A percentile compares a stretch with the other conserved stretches of the same genome.
These are phyloP conservation scores for Oenanthe melanoleuca DNA, from an alignment of 2,113 vertebrate genomes.

Conservation along the genomic window DNA sequence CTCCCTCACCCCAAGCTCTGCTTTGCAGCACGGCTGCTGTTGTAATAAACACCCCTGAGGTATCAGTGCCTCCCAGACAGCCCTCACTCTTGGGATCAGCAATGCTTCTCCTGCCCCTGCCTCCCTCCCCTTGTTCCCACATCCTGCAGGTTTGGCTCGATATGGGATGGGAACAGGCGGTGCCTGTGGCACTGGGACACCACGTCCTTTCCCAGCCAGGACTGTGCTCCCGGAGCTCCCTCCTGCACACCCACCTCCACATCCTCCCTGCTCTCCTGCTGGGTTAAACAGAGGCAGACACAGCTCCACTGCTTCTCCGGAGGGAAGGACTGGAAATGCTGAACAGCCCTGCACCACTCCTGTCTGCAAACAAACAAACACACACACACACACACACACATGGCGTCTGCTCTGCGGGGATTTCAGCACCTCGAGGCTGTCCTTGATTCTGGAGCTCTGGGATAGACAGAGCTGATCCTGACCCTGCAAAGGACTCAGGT, in stretches of 20 bases:
- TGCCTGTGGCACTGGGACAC: background rate
- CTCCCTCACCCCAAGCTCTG: background rate
- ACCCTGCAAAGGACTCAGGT: background rate
- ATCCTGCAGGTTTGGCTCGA: background rate
- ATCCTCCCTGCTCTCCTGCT: background rate
- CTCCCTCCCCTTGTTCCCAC: background rate
- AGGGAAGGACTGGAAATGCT: background rate
- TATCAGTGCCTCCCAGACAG: background rate
- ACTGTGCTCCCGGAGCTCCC: fast-evolving
- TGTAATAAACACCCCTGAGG: background rate
- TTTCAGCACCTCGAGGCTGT: background rate
- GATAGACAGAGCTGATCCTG: background rate
- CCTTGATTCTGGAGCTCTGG: background rate
- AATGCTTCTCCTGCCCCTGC: background rate
- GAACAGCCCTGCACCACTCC: background rate
- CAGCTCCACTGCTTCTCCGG: fast-evolving
- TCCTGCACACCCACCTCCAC: fast-evolving
- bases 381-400: background rate
- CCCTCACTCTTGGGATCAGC: background rate
- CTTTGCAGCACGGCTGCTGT: background rate
- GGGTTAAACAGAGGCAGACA: background rate
- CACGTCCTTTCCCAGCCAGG: background rate
- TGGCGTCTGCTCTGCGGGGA: fast-evolving
- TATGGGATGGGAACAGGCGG: fast-evolving
- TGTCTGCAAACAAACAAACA: background rate